Percentiles rank a stretch among this genome's conserved stretches.
These are phyloP conservation scores for Chorisops tibialis DNA, from an alignment of 2,888 invertebrate genomes.

Conservation along the genomic window DNA sequence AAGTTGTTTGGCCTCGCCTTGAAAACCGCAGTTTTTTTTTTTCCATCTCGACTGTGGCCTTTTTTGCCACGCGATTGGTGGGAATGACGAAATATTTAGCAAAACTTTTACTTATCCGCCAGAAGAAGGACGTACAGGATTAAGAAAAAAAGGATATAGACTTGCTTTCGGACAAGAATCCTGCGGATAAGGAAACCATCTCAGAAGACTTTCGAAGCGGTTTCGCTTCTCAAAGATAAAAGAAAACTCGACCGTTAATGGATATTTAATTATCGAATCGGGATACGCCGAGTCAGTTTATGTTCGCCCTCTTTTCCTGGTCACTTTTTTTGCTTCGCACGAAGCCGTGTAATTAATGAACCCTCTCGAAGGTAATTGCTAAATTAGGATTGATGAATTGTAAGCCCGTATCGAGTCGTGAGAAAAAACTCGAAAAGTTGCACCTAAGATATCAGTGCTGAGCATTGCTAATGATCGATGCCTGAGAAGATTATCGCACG, in stretches of 20 bases:
- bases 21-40: no score
- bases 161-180: neutral
- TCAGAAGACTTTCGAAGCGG: no score
- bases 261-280: slow-evolving; percentile 24
- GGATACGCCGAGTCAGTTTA: neutral
- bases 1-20: no score
- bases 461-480: no score
- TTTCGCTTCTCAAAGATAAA: no score
- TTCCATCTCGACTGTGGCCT: no score
- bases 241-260: slow-evolving; percentile 16
- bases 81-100: no score
- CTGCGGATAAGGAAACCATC: neutral
- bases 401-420: neutral
- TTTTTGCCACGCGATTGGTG: no score
- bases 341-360: slow-evolving; percentile 18
- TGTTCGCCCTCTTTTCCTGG: slow-evolving; percentile 3
- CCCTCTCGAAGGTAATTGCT: slow-evolving; percentile 8
- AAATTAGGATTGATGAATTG: slow-evolving; percentile 24
- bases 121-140: neutral
- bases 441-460: no score
- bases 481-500: no score
- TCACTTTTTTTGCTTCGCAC: slow-evolving; percentile 3
- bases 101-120: no score
- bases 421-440: no score
- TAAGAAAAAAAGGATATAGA: neutral